A percentile compares a stretch with the other conserved stretches of the same genome.
These are phyloP conservation scores for Agrotis clavis DNA, from an alignment of 2,888 invertebrate genomes.

Conservation along the genomic window DNA sequence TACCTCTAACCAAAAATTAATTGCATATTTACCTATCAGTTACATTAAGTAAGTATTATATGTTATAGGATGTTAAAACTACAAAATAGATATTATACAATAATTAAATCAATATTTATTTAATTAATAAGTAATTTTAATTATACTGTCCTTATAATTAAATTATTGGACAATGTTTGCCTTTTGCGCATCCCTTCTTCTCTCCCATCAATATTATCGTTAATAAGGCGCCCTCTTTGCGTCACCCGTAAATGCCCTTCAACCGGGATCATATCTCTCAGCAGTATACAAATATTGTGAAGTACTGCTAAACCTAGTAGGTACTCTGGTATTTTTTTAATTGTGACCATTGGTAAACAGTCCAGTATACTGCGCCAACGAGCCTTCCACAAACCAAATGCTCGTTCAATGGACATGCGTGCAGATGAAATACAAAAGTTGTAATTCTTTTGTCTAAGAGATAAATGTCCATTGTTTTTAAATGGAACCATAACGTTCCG, in stretches of 20 bases:
- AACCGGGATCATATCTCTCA: constrained; percentile 7
- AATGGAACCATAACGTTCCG: constrained; percentile 12
- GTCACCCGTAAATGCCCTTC: constrained; percentile 4
- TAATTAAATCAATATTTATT: not conserved
- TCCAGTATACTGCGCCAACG: constrained; percentile 5
- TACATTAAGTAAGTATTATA: not conserved
- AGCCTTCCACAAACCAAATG: constrained; percentile 13
- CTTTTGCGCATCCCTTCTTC: constrained; percentile 3
- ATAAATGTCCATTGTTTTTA: constrained; percentile 7
- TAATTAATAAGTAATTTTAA: not conserved
- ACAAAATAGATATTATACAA: constrained; percentile 1
- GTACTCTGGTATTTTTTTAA: constrained; percentile 5
- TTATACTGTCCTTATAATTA: constrained; percentile 6
- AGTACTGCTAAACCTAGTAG: constrained; percentile 1
- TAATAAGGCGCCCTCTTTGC: constrained; percentile 11
- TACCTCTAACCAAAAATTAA: constrained; percentile 2
- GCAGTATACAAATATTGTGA: constrained; percentile 10
- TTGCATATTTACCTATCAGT: constrained; percentile 2
- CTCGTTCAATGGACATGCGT: constrained; percentile 13
- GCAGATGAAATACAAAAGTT: constrained; percentile 12
- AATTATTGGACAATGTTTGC: constrained; percentile 4
- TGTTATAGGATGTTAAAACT: constrained; percentile 2
- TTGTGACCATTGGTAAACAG: constrained; percentile 7
- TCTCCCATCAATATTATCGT: not conserved
- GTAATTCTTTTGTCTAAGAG: not conserved